phyloP scores from a whole-genome alignment of 2,888 invertebrate species.

The Erebia palarica region DNA sequence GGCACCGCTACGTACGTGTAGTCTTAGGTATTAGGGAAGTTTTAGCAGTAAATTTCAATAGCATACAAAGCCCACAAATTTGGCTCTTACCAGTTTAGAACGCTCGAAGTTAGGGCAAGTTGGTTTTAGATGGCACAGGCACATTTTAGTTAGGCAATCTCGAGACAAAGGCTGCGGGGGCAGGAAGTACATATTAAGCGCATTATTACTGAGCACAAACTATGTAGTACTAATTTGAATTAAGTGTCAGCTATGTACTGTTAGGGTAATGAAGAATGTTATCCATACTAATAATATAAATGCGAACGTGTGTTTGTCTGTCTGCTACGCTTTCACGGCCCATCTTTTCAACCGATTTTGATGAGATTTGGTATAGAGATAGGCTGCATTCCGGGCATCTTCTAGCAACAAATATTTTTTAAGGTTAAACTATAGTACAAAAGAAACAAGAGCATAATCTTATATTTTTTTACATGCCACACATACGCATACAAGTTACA shows the following conservation, averaged over 20 bases:
- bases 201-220: conserved; percentile 2
- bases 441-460: too few species aligned
- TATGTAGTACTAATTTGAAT: conserved; percentile 16
- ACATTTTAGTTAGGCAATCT: conserved; percentile 35
- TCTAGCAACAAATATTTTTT: too few species aligned
- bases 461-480: too few species aligned
- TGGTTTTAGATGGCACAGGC: conserved; percentile 53
- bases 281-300: neutral
- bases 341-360: too few species aligned
- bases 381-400: too few species aligned
- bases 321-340: too few species aligned
- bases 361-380: too few species aligned
- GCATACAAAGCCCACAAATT: conserved; percentile 76
- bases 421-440: too few species aligned
- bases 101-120: conserved; percentile 65
- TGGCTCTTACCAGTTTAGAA: conserved; percentile 61
- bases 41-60: conserved; percentile 78
- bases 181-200: conserved; percentile 27
- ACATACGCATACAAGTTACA: too few species aligned
- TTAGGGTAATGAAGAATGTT: neutral
- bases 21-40: conserved; percentile 58
- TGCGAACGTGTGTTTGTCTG: neutral
- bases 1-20: conserved; percentile 40
- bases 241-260: conserved; percentile 1
- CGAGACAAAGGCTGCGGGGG: conserved; percentile 12